These are phyloP conservation scores for Eupithecia tripunctaria DNA, from an alignment of 2,888 invertebrate genomes.

Conservation along the genomic window DNA sequence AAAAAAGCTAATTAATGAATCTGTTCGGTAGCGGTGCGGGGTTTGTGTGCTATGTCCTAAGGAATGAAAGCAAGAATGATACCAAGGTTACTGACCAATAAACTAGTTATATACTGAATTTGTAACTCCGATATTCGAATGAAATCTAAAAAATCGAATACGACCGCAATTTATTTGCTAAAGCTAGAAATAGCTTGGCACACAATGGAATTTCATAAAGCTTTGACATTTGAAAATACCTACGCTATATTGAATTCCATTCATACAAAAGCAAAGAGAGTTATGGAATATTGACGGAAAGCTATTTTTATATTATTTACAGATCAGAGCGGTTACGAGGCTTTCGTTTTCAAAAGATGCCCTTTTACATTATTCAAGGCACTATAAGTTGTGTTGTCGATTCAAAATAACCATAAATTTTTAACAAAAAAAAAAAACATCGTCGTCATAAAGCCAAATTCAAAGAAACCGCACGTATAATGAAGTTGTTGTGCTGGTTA, in stretches of 20 bases:
- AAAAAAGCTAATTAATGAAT: no score
- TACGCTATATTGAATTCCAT: conserved; percentile 1
- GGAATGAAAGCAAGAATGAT: not conserved
- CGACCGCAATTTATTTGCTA: not conserved
- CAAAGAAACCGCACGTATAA: no score
- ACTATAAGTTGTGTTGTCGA: no score
- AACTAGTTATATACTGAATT: not conserved
- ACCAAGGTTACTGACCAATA: no score
- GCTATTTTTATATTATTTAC: not conserved
- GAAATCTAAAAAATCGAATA: not conserved
- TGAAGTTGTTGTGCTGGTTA: no score
- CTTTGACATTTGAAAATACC: not conserved
- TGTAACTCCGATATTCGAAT: not conserved
- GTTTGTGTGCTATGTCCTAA: no score
- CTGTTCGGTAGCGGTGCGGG: no score
- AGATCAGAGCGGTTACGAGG: not conserved
- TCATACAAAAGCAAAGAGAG: not conserved
- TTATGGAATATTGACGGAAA: not conserved
- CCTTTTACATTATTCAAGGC: no score
- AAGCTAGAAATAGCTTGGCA: not conserved
- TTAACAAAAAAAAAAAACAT: no score
- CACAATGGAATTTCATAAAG: not conserved
- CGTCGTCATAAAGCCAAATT: no score
- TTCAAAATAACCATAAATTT: no score
- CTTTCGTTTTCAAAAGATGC: no score